Conservation (phyloP, 2,797 vertebrate species). For the Notoglanidium macrostoma region DNA sequence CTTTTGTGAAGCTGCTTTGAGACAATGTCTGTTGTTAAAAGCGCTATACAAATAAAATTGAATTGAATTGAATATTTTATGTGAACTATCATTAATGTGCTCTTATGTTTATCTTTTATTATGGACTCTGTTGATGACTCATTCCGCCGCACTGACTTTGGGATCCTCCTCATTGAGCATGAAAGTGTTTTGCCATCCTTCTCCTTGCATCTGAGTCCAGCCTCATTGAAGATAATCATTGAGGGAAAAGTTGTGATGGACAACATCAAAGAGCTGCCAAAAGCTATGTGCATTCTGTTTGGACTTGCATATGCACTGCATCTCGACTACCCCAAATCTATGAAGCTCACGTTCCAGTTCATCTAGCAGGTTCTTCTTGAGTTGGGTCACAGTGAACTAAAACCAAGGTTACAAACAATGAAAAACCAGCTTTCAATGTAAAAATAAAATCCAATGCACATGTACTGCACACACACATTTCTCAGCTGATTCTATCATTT, state of each 20-base stretch:
- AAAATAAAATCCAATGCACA: not conserved
- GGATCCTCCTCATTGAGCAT: not conserved
- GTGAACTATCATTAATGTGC: not conserved
- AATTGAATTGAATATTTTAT: no score
- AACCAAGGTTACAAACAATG: constrained; percentile 6
- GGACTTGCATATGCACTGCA: constrained; percentile 17
- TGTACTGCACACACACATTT: no score
- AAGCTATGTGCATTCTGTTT: constrained; percentile 29
- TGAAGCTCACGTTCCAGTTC: constrained; percentile 18
- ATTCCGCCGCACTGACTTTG: not conserved
- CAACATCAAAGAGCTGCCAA: not conserved
- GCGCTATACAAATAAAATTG: no score
- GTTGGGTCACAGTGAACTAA: not conserved
- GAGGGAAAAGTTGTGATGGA: constrained; percentile 17
- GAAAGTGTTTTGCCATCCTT: not conserved
- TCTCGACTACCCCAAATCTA: constrained; percentile 14
- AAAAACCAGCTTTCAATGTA: constrained; percentile 5
- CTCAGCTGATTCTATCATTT: no score
- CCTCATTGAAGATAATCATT: not conserved
- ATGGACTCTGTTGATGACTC: not conserved
- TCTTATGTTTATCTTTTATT: not conserved
- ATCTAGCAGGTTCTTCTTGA: constrained; percentile 13
- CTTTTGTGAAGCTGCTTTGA: no score
- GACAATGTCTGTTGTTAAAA: no score
- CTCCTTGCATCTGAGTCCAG: not conserved